Evolutionary conservation across 2,888 invertebrate species (phyloP), one percentile per base, ranked within the genome.

Genomic region (Cylloceria caligata): DNA sequence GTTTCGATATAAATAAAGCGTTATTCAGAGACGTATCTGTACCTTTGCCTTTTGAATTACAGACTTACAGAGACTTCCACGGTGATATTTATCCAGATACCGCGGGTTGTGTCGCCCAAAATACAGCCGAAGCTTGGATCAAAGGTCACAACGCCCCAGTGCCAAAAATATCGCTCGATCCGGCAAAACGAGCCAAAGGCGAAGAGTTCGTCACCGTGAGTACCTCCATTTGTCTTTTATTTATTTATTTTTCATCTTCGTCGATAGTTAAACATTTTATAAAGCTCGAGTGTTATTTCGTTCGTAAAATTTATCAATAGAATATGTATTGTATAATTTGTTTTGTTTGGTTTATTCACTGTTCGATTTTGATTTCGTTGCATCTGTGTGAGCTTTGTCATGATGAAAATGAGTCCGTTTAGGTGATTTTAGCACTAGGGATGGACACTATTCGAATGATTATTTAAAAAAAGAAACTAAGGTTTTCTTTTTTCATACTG

Each of bases 31-130:
- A 57, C 21, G 47, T 7, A 74, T 13, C 16, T 30, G 39, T 9
- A 69, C 30, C 19, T 34, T 30, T 60, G 30, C 19, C 27, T 13
- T 21, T 57, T 72, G 57, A 34, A 85, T 92, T 93, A 42, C 90
- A 97, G 97, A 96, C 97, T 62, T 98, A 98, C 93, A 95, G 98
- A 88, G 98, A 99, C 87, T 99, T 98, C 92, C 99, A 99, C 93
- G 96, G 96, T 2, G 99, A 99, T 93, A 93, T 99, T 80, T 99
- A 97, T 93, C 99, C 99, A 0, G 98, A 98, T 78, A 99, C 99
- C 0, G 94, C 95, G 42, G 97, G 98, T 60, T 95, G 95, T 64
- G 95, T 96, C 84, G 96, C 98, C 3, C 96, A 97, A 87, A 94
- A 98, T 88, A 95, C 95, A 80, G 96, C 97, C 7, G 94, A 95